Percentiles rank a stretch among this genome's conserved stretches.
Conservation (phyloP, 2,797 vertebrate genomes). For the Tamandua tetradactyla region DNA sequence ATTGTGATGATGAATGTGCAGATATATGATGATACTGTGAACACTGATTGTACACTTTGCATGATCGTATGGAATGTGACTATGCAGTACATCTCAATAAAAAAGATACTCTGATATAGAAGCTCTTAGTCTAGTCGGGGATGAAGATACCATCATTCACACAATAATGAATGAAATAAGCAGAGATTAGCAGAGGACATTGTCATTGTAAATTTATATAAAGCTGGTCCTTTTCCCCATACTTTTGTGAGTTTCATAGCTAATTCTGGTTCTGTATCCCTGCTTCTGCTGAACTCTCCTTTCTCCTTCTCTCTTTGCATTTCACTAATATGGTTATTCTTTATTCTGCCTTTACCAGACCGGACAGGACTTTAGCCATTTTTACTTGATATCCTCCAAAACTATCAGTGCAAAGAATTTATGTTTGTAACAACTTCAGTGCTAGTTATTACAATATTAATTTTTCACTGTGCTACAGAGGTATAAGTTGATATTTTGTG, state of each 20-base stretch:
- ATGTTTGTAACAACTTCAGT: neutral
- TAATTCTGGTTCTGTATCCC: too few species aligned
- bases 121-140: neutral
- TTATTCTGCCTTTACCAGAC: neutral
- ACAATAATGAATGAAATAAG: too few species aligned
- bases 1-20: too few species aligned
- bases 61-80: too few species aligned
- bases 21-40: too few species aligned
- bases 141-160: neutral
- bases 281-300: neutral
- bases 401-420: neutral
- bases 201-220: too few species aligned
- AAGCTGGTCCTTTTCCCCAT: too few species aligned
- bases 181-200: too few species aligned
- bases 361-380: neutral
- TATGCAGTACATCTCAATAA: too few species aligned
- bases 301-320: neutral
- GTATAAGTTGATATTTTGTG: neutral
- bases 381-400: neutral
- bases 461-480: slow-evolving; percentile 1
- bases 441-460: neutral
- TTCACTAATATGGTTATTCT: neutral
- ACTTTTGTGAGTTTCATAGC: too few species aligned
- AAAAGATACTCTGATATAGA: neutral
- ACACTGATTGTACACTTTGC: too few species aligned